Conservation (phyloP, 2,888 invertebrate species). For the Eugnorisma glareosa region DNA sequence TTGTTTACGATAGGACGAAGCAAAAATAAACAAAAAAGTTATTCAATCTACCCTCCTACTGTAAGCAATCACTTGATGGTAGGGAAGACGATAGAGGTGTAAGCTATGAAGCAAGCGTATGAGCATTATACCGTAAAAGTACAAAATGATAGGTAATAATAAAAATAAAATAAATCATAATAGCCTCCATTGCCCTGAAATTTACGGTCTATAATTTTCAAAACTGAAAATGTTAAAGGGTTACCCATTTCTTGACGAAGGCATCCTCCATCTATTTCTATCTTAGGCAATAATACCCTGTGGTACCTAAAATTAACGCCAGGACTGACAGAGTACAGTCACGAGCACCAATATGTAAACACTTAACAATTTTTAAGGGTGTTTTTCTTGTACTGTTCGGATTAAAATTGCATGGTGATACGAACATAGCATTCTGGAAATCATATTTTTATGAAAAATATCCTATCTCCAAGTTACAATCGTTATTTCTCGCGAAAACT, state of each 20-base stretch:
- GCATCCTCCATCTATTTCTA: not conserved
- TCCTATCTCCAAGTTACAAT: no score
- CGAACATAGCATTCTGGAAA: no score
- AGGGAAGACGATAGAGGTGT: slow-evolving; percentile 67
- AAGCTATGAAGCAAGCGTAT: slow-evolving; percentile 70
- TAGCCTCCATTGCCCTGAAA: not conserved
- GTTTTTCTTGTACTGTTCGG: no score
- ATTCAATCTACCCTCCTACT: slow-evolving; percentile 87
- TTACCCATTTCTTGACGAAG: not conserved
- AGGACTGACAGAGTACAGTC: no score
- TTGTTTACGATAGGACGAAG: slow-evolving; percentile 77
- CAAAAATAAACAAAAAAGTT: slow-evolving; percentile 88
- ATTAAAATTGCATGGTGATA: no score
- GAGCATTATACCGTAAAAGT: not conserved
- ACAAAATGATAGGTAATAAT: not conserved
- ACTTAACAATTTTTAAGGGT: no score
- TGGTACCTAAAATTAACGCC: no score
- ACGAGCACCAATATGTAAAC: no score
- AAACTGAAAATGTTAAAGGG: not conserved
- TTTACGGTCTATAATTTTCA: not conserved
- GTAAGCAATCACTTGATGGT: slow-evolving; percentile 85
- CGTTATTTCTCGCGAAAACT: no score
- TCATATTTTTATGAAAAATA: no score
- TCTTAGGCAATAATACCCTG: not conserved
- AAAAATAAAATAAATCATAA: not conserved